Base-by-base conservation (phyloP, 2,797 vertebrate species). In the Paedocypris micromegethes region DNA sequence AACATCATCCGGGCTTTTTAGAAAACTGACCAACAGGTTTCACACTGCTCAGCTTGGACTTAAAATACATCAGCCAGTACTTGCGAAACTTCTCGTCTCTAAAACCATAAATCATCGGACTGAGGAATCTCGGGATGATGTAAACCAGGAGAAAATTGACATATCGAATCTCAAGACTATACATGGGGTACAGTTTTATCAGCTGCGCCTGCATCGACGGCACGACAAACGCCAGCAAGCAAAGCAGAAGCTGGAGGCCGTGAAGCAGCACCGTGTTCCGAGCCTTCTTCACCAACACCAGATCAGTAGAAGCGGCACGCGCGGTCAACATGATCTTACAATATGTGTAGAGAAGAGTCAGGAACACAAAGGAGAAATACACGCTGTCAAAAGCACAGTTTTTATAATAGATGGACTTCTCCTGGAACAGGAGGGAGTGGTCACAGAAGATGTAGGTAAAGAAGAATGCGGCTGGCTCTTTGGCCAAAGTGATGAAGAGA, bases 91-190 rank as follows among this genome's bases (percentile, higher is more conserved):
- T 83, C 68, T 87, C 79, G 37, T 91, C 89, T 7, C 88, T 72
- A 42, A 89, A 89, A 0, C 90, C 90, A 3, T 91, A 91, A 65
- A 91, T 88, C 58, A 90, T 78, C 0, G 90, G 89, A 56, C 89
- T 90, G 53, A 91, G 76, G 73, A 91, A 91, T 4, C 90, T 85
- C 0, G 90, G 89, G 44, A 90, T 90, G 72, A 91, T 86, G 77
- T 91, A 91, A 51, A 91, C 89, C 3, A 90, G 75, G 78, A 91
- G 80, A 77, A 88, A 90, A 75, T 88, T 89, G 72, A 90, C 58
- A 72, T 91, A 90, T 1, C 88, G 87, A 5, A 90, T 90, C 82
- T 90, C 90, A 75, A 90, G 73, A 42, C 83, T 71, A 5, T 85
- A 70, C 41, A 9, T 47, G 0, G 88, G 89, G 75, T 90, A 91